phyloP scores from a whole-genome alignment of 1,140 invertebrate species.

The Capitella teleta region DNA sequence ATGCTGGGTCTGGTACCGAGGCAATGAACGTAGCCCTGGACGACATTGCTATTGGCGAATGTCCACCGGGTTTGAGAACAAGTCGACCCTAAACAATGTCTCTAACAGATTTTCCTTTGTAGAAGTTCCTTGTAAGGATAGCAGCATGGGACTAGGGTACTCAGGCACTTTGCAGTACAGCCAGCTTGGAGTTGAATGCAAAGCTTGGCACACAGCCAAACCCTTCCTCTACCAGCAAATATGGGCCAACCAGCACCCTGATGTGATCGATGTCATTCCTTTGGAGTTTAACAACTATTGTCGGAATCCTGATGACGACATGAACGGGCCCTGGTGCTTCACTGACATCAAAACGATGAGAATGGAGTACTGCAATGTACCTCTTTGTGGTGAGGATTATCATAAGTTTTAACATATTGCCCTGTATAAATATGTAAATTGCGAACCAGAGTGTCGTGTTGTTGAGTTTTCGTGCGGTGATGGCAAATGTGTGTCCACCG shows the following conservation, averaged over 20 bases:
- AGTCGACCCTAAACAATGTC: no score
- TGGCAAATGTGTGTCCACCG: no score
- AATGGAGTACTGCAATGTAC: constrained; percentile 4
- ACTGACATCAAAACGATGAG: neutral
- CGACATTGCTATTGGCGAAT: neutral
- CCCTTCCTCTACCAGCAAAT: neutral
- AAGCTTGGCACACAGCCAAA: neutral
- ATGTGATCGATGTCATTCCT: neutral
- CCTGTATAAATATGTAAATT: no score
- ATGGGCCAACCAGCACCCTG: neutral
- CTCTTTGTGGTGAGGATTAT: neutral
- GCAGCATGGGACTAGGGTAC: neutral
- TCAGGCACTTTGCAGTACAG: neutral
- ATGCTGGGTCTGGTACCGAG: neutral
- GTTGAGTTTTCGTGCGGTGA: no score
- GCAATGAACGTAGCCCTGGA: neutral
- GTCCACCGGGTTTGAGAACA: no score
- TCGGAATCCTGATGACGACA: constrained; percentile 3
- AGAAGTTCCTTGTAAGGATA: no score
- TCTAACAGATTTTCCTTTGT: no score
- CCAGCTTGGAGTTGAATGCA: neutral
- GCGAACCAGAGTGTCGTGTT: no score
- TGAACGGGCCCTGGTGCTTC: constrained; percentile 1
- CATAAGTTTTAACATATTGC: no score
- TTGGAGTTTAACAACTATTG: neutral